These are phyloP conservation scores for Gnathonemus longibarbis DNA, from an alignment of 2,113 vertebrate species.

Conservation along the genomic window DNA sequence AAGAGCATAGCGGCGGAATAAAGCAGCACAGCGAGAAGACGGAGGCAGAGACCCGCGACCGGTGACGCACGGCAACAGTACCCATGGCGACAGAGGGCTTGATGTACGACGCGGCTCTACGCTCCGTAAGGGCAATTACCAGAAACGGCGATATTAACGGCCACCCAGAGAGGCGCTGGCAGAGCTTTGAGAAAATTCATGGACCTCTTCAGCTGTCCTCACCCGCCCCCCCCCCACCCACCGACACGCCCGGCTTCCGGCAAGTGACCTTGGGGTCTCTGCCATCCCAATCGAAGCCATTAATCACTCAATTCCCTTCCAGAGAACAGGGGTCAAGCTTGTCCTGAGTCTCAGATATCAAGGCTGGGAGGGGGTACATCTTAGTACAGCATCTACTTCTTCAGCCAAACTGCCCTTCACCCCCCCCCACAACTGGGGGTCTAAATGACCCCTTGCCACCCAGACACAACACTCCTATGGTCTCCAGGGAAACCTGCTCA, in stretches of 20 bases:
- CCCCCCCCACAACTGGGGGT: neutral
- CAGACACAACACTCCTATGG: neutral
- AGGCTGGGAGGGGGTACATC: neutral
- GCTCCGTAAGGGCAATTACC: conserved; percentile 1
- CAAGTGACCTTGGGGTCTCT: neutral
- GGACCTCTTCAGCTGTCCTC: neutral
- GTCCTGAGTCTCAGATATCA: neutral
- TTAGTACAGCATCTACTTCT: neutral
- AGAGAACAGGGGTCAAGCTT: neutral
- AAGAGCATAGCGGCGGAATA: neutral
- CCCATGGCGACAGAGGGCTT: neutral
- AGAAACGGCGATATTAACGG: conserved; percentile 1
- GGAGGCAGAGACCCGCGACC: neutral
- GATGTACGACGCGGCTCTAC: neutral
- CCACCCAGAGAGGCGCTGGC: neutral
- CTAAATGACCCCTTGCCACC: neutral
- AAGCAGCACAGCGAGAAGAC: neutral
- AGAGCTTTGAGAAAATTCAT: conserved; percentile 7
- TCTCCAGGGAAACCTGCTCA: neutral
- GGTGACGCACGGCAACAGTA: neutral
- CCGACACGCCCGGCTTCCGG: neutral
- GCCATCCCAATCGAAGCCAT: neutral
- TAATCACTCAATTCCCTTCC: conserved; percentile 4
- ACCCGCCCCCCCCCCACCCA: neutral
- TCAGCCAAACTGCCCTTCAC: neutral